Base-by-base conservation (phyloP, 1,140 invertebrate genomes). In the Saccostrea glomerata region DNA sequence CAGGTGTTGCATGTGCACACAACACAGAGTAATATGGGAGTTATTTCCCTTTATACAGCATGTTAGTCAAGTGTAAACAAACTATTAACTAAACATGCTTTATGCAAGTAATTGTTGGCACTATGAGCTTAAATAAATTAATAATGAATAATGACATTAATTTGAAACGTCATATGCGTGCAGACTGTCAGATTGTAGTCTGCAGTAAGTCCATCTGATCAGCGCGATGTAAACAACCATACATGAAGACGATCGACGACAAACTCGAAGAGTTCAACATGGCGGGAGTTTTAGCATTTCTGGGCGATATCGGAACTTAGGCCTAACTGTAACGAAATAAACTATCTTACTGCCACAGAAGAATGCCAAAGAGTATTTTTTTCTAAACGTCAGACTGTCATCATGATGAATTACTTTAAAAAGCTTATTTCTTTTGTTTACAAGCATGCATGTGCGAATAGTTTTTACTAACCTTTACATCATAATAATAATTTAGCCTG, bases 251-350 rank as follows among this genome's bases (percentile, higher is more conserved):
- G n/a, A n/a, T n/a, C n/a, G n/a, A n/a, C n/a, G n/a, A n/a, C n/a
- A n/a, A n/a, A n/a, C 23, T 20, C 23, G 13, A 25, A 77, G 70
- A 77, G 70, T 77, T 73, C 70, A 77, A 77, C 25, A 77, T 77
- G 70, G 70, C 70, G 70, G 70, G 70, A 77, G 70, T 77, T 77
- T 77, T 77, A 77, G 70, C 70, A 36, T 77, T 30, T 30, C 25
- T 36, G 9, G 7, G 15, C 15, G 9, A 47, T 47, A 47, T 47
- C 47, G 47, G 6, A 47, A 47, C 47, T 47, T 3, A n/a, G n/a
- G n/a, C n/a, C n/a, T 3, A 47, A 47, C 2, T 47, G 47, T 47
- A 7, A 47, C 47, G 9, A 47, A 47, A 47, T 47, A 9, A 3
- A 47, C 6, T 47, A 1, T 9, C 47, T 47, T 47, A 47, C 47